phyloP scores from a whole-genome alignment of 1,140 invertebrate genomes.

The Lepidurus arcticus region DNA sequence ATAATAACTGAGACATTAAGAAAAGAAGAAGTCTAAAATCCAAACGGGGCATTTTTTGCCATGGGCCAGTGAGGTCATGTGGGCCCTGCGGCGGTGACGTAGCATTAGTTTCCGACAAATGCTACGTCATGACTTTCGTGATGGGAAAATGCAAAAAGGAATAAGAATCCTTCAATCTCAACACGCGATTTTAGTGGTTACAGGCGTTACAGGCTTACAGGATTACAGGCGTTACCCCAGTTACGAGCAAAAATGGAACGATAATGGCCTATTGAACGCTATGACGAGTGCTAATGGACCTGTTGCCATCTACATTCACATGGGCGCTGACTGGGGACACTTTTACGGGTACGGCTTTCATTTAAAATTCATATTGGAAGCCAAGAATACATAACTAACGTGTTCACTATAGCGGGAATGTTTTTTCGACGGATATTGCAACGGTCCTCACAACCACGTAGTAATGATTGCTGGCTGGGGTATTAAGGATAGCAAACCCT shows the following conservation, averaged over 20 bases:
- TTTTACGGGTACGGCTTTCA: background rate
- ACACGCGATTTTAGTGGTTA: background rate
- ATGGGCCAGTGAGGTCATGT: too few species aligned
- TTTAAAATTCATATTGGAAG: background rate
- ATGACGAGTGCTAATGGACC: background rate
- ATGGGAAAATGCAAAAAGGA: too few species aligned
- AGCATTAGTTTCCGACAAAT: too few species aligned
- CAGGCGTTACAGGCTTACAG: background rate
- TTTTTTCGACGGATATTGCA: background rate
- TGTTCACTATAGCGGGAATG: background rate
- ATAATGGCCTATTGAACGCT: background rate
- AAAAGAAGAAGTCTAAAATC: too few species aligned
- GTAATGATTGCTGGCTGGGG: slow-evolving; percentile 32
- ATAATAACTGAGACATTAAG: too few species aligned
- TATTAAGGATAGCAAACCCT: background rate
- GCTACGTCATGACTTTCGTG: too few species aligned
- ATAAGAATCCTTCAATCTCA: too few species aligned
- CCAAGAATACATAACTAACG: background rate
- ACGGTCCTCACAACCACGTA: slow-evolving; percentile 24
- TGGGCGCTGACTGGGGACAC: background rate
- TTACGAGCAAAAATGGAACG: background rate
- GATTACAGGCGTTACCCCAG: background rate
- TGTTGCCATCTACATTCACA: background rate
- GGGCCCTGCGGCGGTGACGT: too few species aligned
- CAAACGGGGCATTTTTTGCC: too few species aligned